Evolutionary conservation across 2,113 vertebrate genomes (phyloP), one percentile per base, ranked within the genome.

Genomic region (Otolemur garnettii): DNA sequence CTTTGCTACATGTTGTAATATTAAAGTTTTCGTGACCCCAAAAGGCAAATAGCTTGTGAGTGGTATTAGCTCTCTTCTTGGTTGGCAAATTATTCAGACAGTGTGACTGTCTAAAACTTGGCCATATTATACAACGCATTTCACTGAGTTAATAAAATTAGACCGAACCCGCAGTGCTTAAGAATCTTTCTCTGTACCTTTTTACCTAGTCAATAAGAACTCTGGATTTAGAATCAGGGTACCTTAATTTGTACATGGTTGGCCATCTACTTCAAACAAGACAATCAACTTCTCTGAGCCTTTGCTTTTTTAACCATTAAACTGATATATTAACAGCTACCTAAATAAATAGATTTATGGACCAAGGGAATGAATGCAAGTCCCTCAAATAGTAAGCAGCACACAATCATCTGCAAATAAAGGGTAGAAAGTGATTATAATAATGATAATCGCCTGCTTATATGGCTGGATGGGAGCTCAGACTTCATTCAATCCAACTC

Each of bases 301-400:
- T 64, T 71, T 72, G 12, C 59, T 81, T 87, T 71, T 60, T 42
- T 59, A 93, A 24, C 26, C 42, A 1, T 85, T 93, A 93, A 93
- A 45, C 0, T 17, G 7, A 1, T 15, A 66, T 83, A 80, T 83
- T 93, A 66, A 75, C 66, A 96, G 10, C 22, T 17, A 64, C 8
- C 7, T 60, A 57, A 60, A 22, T 13, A 75, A 4, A 5, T n/a
- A 26, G 64, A 57, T 28, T 74, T 69, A 53, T 86, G 55, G 62
- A 28, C 57, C 57, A 79, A 57, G 55, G 22, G 62, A 85, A 69
- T 60, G 13, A 82, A 35, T 33, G 17, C 3, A 88, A 90, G 86
- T 21, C 33, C 62, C 8, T 87, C 75, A 28, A 62, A 84, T 6
- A 81, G 19, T 22, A 66, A n/a, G 28, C 4, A 85, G 12, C 22